Percentiles rank a stretch among this genome's conserved stretches.
phyloP scores from a whole-genome alignment of 2,797 vertebrate species.

The Antrozous pallidus region DNA sequence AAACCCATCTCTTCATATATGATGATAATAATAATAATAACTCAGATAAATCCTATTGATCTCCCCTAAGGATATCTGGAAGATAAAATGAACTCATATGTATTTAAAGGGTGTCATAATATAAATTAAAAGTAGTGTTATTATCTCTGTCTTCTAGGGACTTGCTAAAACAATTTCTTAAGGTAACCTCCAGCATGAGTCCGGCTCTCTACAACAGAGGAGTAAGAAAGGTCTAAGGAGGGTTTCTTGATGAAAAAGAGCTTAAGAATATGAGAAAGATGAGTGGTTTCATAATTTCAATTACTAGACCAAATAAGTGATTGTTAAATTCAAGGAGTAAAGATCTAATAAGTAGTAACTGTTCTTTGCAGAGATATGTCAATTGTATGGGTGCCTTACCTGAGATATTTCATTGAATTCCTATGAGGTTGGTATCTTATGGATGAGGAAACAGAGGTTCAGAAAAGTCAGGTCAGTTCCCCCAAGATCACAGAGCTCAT shows the following conservation, averaged over 20 bases:
- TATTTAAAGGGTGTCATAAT: background rate
- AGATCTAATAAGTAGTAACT: background rate
- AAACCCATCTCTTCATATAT: background rate
- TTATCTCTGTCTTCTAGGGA: background rate
- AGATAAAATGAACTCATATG: conserved; percentile 8
- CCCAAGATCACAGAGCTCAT: background rate
- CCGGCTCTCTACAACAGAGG: background rate
- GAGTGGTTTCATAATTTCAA: background rate
- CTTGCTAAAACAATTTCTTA: conserved; percentile 44
- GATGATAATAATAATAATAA: background rate
- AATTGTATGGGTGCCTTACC: background rate
- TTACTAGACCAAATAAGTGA: conserved; percentile 41
- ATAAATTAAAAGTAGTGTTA: background rate
- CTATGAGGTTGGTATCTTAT: background rate
- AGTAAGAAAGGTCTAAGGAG: background rate
- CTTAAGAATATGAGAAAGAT: background rate
- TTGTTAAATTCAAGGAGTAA: conserved; percentile 30
- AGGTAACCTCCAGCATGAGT: conserved; percentile 6
- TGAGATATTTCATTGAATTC: background rate
- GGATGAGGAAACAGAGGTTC: background rate
- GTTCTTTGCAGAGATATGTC: conserved; percentile 16
- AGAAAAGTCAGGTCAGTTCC: background rate
- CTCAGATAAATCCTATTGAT: background rate
- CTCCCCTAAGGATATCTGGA: background rate
- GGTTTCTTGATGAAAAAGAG: background rate